These are phyloP conservation scores for Axis porcinus DNA, from an alignment of 2,113 vertebrate species.

Conservation along the genomic window DNA sequence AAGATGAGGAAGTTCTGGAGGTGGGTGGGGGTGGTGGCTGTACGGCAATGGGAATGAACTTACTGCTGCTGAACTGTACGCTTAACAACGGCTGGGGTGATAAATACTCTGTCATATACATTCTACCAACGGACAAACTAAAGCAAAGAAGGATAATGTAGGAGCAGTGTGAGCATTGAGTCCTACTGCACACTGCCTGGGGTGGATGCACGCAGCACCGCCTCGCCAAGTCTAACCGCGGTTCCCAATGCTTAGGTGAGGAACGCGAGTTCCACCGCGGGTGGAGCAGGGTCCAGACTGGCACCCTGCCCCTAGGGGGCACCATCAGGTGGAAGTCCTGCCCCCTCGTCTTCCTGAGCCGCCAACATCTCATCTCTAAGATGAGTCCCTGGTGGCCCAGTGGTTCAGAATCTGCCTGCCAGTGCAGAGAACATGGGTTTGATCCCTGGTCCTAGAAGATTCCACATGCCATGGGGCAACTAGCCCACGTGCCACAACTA, in stretches of 20 bases:
- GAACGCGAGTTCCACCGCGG: fast-evolving
- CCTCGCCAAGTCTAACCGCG: background rate
- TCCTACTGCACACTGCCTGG: background rate
- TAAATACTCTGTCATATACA: background rate
- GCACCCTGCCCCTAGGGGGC: background rate
- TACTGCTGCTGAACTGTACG: background rate
- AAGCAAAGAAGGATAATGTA: background rate
- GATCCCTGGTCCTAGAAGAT: background rate
- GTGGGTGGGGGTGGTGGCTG: background rate
- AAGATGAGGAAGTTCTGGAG: background rate
- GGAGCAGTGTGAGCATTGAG: too few species aligned
- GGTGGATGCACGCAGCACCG: background rate
- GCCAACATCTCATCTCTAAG: background rate
- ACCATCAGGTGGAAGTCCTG: background rate
- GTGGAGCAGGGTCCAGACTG: background rate
- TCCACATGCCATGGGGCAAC: background rate
- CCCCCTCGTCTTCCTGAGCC: too few species aligned
- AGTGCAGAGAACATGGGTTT: background rate
- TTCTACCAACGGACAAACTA: background rate
- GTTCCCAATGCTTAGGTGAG: background rate
- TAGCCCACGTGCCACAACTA: background rate
- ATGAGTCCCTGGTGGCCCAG: background rate
- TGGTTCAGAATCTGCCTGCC: background rate
- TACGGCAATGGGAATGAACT: background rate
- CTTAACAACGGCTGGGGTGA: background rate